Percentiles rank a stretch among this genome's conserved stretches.
Evolutionary conservation across 2,888 invertebrate species (phyloP).

Genomic region (Hydrotaea diabolus): DNA sequence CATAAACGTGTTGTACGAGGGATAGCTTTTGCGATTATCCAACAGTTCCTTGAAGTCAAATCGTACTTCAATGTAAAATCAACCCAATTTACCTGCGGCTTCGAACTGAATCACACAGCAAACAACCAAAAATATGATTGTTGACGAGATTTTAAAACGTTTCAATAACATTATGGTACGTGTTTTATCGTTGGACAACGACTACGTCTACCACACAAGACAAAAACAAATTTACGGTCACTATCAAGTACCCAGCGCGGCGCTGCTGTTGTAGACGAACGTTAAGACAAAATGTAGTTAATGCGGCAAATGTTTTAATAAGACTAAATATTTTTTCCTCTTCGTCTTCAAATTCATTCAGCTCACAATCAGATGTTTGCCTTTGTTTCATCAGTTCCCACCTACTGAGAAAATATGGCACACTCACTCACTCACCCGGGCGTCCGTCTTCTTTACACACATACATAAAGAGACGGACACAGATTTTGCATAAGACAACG

Average conservation of each 20-base stretch:
- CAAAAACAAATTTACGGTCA: conserved; percentile 16
- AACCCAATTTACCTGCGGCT: conserved; percentile 73
- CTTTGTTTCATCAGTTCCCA: conserved; percentile 18
- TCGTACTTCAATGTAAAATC: conserved; percentile 3
- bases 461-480: not conserved
- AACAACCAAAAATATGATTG: conserved; percentile 53
- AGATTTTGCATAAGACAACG: conserved; percentile 29
- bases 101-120: conserved; percentile 72
- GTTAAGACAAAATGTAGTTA: conserved; percentile 40
- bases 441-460: not conserved
- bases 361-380: conserved; percentile 33
- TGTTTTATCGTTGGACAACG: conserved; percentile 18
- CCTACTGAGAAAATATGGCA: not conserved
- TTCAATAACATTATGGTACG: conserved; percentile 59
- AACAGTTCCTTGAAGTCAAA: conserved; percentile 1
- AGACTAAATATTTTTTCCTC: conserved; percentile 53
- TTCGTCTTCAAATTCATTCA: conserved; percentile 30
- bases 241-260: conserved; percentile 1
- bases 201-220: conserved; percentile 20
- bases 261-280: not conserved
- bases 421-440: not conserved
- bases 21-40: not conserved
- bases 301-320: conserved; percentile 53
- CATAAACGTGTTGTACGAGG: too few species aligned
- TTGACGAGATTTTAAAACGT: conserved; percentile 43